Evolutionary conservation across 2,113 vertebrate species (phyloP).

Genomic region (Heterotis niloticus): DNA sequence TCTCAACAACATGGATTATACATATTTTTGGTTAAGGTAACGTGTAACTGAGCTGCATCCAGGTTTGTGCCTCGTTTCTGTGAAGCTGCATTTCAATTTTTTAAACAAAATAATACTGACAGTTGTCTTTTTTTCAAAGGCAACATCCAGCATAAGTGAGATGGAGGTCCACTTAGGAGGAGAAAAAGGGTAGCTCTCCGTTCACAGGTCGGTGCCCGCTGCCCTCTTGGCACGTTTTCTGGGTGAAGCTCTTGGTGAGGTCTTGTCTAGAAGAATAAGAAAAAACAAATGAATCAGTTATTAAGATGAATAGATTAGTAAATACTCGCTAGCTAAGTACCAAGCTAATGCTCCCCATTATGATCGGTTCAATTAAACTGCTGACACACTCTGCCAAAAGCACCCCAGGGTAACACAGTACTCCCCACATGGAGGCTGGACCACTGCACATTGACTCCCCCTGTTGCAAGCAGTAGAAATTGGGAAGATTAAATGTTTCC

Average conservation of each 20-base stretch:
- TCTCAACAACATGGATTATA: too few relatives aligned
- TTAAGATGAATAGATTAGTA: too few relatives aligned
- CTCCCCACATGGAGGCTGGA: too few relatives aligned
- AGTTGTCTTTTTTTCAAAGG: not conserved
- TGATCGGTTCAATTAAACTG: not conserved
- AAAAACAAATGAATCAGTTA: not conserved
- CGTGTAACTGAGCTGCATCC: too few relatives aligned
- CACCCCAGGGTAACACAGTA: too few relatives aligned
- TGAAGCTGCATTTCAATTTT: not conserved
- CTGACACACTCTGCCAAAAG: too few relatives aligned
- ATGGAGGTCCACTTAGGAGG: not conserved
- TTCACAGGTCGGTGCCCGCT: slow-evolving; percentile 60
- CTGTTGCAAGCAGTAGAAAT: too few relatives aligned
- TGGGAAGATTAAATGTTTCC: too few relatives aligned
- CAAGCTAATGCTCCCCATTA: not conserved
- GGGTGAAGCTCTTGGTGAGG: slow-evolving; percentile 65
- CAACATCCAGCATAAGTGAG: slow-evolving; percentile 2
- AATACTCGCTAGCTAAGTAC: not conserved
- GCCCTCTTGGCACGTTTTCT: slow-evolving; percentile 64
- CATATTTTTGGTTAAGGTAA: not conserved
- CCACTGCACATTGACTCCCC: too few relatives aligned
- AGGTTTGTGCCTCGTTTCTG: not conserved
- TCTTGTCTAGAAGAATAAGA: slow-evolving; percentile 54
- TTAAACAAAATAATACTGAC: not conserved
- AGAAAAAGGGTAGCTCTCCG: not conserved